Conservation (phyloP, 2,888 invertebrate species). For the Sesia bembeciformis region DNA sequence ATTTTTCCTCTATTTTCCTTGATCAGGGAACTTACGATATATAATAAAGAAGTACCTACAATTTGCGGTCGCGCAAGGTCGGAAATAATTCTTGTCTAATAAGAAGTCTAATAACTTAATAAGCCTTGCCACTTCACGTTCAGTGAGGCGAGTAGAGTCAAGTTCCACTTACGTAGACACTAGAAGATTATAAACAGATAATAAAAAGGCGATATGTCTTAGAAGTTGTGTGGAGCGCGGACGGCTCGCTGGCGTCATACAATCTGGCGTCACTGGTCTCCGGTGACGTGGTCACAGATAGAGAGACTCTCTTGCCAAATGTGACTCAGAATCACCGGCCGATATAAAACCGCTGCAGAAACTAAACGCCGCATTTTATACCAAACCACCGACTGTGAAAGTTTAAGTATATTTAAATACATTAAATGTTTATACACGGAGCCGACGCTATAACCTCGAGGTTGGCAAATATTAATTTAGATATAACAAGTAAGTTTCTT, state of each 20-base stretch:
- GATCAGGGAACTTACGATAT: too few relatives aligned
- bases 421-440: constrained; percentile 57
- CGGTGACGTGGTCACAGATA: constrained; percentile 43
- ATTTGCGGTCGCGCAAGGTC: too few relatives aligned
- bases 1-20: too few relatives aligned
- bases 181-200: not conserved
- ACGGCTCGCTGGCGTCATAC: constrained; percentile 37
- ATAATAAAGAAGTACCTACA: too few relatives aligned
- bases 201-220: not conserved
- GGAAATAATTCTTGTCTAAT: too few relatives aligned
- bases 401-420: constrained; percentile 6
- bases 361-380: constrained; percentile 40
- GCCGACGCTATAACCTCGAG: constrained; percentile 44
- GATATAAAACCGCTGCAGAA: constrained; percentile 50
- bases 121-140: too few relatives aligned
- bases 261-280: constrained; percentile 37
- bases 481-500: constrained; percentile 42
- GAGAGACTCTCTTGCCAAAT: constrained; percentile 54
- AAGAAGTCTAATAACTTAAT: too few relatives aligned
- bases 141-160: not conserved
- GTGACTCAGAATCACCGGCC: constrained; percentile 34
- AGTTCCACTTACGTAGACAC: not conserved
- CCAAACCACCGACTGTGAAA: constrained; percentile 16
- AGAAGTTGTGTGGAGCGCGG: constrained; percentile 8
- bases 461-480: constrained; percentile 48